Evolutionary conservation across 37 sponge, comb jelly and placozoan species (phyloP), one percentile per base, ranked within the genome.

Genomic region (Tethya wilhelma): DNA sequence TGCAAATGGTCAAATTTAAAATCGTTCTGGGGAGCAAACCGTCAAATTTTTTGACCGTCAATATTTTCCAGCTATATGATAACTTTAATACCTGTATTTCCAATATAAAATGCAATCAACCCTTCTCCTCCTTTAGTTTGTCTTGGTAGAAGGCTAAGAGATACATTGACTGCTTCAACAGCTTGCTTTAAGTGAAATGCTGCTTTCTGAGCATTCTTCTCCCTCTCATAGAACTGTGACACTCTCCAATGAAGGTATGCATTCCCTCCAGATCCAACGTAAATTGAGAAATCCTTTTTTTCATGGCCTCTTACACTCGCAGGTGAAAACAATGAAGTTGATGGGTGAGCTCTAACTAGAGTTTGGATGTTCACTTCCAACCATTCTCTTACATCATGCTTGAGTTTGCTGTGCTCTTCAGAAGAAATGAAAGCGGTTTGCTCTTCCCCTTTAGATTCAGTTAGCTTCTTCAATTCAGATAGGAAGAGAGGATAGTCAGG

Each of bases 241-340:
- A 82, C 55, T 56, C 73, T 82, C 83, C 83, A 82, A 56, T 82
- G 43, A 19, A 82, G 65, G 55, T 82, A 82, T n/a, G 83, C 83
- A 73, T 82, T 82, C 28, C 83, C 83, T 30, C 83, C 83, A 72
- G 31, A 31, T 0, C 77, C 77, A 4, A 59, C 44, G 23, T 76
- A 76, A 23, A 76, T 60, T 11, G 77, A 76, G 64, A 32, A 62
- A 22, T 76, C 77, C 41, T 62, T 19, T 19, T 62, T 1, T 7
- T 41, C 25, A 0, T 40, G 33, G 6, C 63, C 77, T 41, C 45
- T 38, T 31, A 76, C 63, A 76, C 77, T 76, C 8, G 77, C 41
- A 12, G 77, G 77, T 2, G 44, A 8, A 14, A 25, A 19, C 0
- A 23, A 28, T 29, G 38, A 29, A 5, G 14, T 0, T 2, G 77